Evolutionary conservation across 2,888 invertebrate genomes (phyloP), one percentile per base, ranked within the genome.

Genomic region (Drosophila mayaguana): DNA sequence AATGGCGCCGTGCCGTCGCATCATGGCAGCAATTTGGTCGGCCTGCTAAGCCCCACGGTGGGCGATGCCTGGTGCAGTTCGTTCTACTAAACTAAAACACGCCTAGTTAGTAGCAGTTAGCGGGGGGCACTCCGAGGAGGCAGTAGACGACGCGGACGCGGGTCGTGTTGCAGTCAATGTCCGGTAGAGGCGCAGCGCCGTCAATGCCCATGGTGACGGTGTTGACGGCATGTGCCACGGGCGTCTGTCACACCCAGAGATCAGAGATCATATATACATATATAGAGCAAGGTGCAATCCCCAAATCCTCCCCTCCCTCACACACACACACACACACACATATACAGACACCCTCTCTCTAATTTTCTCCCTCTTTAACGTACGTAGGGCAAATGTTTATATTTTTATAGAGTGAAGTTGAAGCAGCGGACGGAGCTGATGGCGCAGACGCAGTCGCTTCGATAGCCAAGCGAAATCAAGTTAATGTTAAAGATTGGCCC

Each of bases 51-150:
- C 83, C 91, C 92, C 59, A 77, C 85, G 51, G 91, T 87, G 36
- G 92, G 91, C 60, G 92, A 92, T 59, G 80, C 90, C 72, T 92
- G 92, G 92, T 92, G 92, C 80, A 90, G 84, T 81, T 91, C 91
- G 60, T 92, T 92, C 81, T 92, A 92, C 78, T 91, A 83, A 57
- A 40, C 25, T 34, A 42, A 40, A 8, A 12, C 12, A 7, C 6
- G 1, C 25, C 18, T 11, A 59, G 28, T 43, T 68, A 53, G 66
- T 72, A 51, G 56, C 32, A 22, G 25, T 48, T 50, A 42, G 22
- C 22, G 16, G 43, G 43, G 63, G 28, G 65, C 62, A 69, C 79
- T 81, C 66, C 62, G 55, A 67, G 69, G 68, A 70, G 65, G 68
- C 75, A 81, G 75, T 69, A 69, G 72, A 66, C 62, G 69, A 61